These are phyloP conservation scores for Nymphalis polychloros DNA, from an alignment of 2,888 invertebrate genomes.

Conservation along the genomic window DNA sequence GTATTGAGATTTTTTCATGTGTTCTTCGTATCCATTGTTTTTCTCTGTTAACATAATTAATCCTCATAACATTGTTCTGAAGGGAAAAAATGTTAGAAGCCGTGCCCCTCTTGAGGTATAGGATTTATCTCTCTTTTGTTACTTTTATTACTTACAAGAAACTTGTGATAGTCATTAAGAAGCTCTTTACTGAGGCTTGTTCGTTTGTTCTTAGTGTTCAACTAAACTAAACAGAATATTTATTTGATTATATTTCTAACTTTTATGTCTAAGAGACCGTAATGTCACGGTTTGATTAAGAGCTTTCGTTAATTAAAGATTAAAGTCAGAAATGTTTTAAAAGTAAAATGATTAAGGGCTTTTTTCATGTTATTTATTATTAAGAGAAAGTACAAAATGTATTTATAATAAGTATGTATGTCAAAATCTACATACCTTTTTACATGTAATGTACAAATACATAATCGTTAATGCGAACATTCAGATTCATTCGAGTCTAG, in stretches of 20 bases:
- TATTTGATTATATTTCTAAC: conserved; percentile 36
- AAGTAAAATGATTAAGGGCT: not conserved
- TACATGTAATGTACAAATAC: too few species aligned
- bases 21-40: not conserved
- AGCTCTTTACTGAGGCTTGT: conserved; percentile 33
- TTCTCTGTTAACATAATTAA: conserved; percentile 44
- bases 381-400: too few species aligned
- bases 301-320: conserved; percentile 12
- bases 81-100: conserved; percentile 22
- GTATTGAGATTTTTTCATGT: conserved; percentile 4
- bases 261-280: conserved; percentile 17
- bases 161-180: conserved; percentile 50
- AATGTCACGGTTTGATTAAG: conserved; percentile 14
- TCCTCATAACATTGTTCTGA: conserved; percentile 11
- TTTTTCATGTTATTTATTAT: not conserved
- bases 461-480: too few species aligned
- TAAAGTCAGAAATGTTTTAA: not conserved
- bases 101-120: conserved; percentile 33
- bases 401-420: too few species aligned
- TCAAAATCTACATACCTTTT: too few species aligned
- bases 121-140: conserved; percentile 52
- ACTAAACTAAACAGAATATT: conserved; percentile 38
- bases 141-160: conserved; percentile 47
- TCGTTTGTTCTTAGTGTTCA: conserved; percentile 37
- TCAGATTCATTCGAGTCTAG: too few species aligned